Base-by-base conservation (phyloP, 2,797 vertebrate genomes). In the Carduelis carduelis region DNA sequence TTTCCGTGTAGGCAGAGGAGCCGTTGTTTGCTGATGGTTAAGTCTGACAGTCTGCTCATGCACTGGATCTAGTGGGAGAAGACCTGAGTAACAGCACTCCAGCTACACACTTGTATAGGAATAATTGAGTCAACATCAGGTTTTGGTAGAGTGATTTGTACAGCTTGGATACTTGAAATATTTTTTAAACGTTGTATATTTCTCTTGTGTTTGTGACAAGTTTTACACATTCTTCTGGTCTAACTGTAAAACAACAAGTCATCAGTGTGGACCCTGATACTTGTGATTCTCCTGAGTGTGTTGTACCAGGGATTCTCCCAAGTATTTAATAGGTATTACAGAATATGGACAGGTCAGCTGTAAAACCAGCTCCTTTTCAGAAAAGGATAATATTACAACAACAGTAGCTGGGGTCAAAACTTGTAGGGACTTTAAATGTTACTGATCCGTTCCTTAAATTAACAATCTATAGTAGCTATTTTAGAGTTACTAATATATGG, bases 251-350 rank as follows among this genome's bases (percentile, higher is more conserved):
- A 46, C 2, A 39, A 37, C 2, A 39, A 37, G 28, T n/a, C 5
- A 11, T 43, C 27, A 23, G 11, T 34, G 15, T 65, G 35, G 50
- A 20, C 12, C 6, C 39, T 0, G 0, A 64, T 60, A 16, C 21
- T 86, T 65, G 24, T 52, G 12, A 12, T 86, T 87, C 13, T 72
- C 20, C n/a, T 3, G 0, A 28, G 14, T 64, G 21, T 59, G 8
- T 28, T 65, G 20, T 57, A 30, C 30, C 10, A 10, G 13, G 22
- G 14, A 8, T 46, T 56, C 21, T 52, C 24, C 32, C 3, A 8
- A 47, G 21, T 34, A 27, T 69, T 69, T 76, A 43, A 12, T 66
- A 2, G 23, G 1, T 34, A 0, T 24, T 79, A 4, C 2, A 56
- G 37, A 57, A 39, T n/a, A 34, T 28, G 27, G 24, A 32, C 47